Evolutionary conservation across 2,113 vertebrate species (phyloP).

Genomic region (Archocentrus centrarchus): DNA sequence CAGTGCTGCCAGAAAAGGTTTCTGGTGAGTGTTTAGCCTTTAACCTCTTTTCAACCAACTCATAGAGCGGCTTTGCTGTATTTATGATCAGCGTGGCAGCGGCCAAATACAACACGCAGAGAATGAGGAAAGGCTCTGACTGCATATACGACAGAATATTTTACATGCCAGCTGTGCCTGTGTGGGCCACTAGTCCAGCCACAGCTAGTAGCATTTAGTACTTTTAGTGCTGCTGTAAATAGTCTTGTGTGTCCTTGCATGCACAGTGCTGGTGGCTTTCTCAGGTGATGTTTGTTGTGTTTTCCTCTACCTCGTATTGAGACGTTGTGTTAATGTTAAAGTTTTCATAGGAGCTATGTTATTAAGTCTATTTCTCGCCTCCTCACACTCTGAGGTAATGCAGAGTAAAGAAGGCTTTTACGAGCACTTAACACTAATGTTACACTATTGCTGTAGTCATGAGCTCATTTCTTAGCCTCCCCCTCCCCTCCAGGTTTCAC

Average conservation of each 20-base stretch:
- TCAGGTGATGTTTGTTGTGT: background rate
- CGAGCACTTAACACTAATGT: conserved; percentile 61
- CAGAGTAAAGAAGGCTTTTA: conserved; percentile 60
- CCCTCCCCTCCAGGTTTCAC: conserved; percentile 13
- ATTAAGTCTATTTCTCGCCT: conserved; percentile 32
- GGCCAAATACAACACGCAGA: conserved; percentile 6
- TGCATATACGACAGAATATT: conserved; percentile 22
- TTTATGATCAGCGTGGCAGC: conserved; percentile 22
- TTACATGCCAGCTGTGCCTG: conserved; percentile 42
- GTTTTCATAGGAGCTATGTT: conserved; percentile 44
- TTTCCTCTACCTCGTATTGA: background rate
- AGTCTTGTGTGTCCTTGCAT: background rate
- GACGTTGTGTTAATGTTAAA: conserved; percentile 21
- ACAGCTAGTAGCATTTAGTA: background rate
- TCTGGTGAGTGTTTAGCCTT: background rate
- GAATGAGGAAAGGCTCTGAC: conserved; percentile 23
- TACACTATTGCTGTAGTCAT: conserved; percentile 57
- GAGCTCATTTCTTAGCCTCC: conserved; percentile 61
- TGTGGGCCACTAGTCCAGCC: conserved; percentile 48
- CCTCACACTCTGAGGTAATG: conserved; percentile 66
- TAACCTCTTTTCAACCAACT: conserved; percentile 10
- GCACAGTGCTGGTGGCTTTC: conserved; percentile 3
- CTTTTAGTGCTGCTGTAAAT: conserved; percentile 40
- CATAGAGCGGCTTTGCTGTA: background rate
- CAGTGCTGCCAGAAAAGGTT: background rate